Evolutionary conservation across 1,140 invertebrate genomes (phyloP).

Genomic region (Glossosoma conforme): DNA sequence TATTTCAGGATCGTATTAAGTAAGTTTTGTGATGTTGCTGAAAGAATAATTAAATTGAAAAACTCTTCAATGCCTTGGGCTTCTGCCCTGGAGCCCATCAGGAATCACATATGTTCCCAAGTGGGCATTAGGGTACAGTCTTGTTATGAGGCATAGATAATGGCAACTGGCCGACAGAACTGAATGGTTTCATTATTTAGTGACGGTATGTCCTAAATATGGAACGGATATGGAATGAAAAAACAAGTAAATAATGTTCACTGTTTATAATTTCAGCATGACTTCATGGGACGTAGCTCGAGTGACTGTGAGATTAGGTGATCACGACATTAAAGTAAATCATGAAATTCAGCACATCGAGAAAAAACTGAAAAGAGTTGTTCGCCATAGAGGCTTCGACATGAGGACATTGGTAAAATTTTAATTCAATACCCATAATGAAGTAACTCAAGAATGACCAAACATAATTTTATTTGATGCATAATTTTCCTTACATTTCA

Average conservation of each 20-base stretch:
- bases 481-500: constrained; percentile 40
- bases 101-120: no score
- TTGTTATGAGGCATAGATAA: no score
- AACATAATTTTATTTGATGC: neutral
- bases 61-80: no score
- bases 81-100: no score
- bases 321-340: constrained; percentile 73
- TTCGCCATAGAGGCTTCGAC: constrained; percentile 79
- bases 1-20: no score
- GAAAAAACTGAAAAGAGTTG: constrained; percentile 72
- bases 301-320: constrained; percentile 72
- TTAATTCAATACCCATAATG: neutral
- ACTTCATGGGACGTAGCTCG: constrained; percentile 80
- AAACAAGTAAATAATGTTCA: neutral
- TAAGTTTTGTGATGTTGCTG: no score
- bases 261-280: constrained; percentile 61
- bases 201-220: no score
- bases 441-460: neutral
- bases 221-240: no score
- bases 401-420: constrained; percentile 66
- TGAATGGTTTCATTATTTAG: no score
- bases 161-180: no score
- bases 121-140: no score
- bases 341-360: constrained; percentile 69
- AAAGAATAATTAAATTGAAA: no score